Base-by-base conservation (phyloP, 2,888 invertebrate genomes). In the Atrina japonica region DNA sequence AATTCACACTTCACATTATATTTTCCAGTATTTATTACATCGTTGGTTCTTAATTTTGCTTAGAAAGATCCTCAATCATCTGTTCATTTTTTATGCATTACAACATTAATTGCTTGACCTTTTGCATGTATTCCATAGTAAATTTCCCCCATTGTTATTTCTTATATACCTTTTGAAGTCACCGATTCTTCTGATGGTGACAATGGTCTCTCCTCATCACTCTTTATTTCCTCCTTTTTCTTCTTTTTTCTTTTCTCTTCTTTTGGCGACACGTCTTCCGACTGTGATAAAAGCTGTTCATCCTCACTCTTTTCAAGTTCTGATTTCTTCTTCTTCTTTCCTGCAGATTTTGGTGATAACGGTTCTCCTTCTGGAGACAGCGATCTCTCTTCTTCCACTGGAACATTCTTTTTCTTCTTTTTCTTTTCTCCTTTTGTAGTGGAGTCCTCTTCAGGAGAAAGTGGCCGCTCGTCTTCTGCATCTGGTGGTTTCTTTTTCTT, bases 401-500 rank as follows among this genome's bases (percentile, higher is more conserved):
- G 29, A 27, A 60, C 41, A 7, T 9, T 53, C 21, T 64, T 53
- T 53, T 73, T 73, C 61, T 70, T 73, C 47, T 61, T 64, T 53
- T 67, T 68, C 61, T 66, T 73, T 14, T 18, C 50, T 52, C 30
- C 53, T 41, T 64, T 64, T 29, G 47, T 55, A 41, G 68, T 49
- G 7, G 43, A 59, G 1, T 45, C 49, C 40, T 64, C 56, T n/a
- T 55, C 47, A 52, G 55, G 35, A 16, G 55, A 61, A 1, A 64
- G 16, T 6, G 69, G 63, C 21, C 43, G 49, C 40, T 63, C 66
- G n/a, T 73, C 66, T 40, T 66, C 65, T 18, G 41, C 23, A 35
- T 69, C 40, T 29, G 68, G 73, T 23, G 61, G 68, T 50, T 75
- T 76, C 65, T 77, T 78, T 68, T 80, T 80, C 67, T 80, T 80